Base-by-base conservation (phyloP, 2,888 invertebrate species). In the Spodoptera picta region DNA sequence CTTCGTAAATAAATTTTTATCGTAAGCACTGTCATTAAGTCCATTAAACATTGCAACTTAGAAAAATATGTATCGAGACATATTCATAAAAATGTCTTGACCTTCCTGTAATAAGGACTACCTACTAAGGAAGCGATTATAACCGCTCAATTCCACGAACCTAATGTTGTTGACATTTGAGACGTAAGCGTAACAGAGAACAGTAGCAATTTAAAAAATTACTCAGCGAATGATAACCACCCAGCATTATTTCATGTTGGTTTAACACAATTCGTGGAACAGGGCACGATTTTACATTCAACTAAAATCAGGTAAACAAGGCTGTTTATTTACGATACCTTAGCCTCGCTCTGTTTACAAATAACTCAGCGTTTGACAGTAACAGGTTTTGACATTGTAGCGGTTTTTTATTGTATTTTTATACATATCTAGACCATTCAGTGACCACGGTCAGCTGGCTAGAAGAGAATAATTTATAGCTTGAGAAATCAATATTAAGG, bases 181-280 rank as follows among this genome's bases (percentile, higher is more conserved):
- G 44, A 59, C 7, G 12, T 58, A 47, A 49, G 53, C 7, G 12
- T 58, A 47, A 49, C 54, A 60, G 36, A 46, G 49, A 55, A 49
- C 12, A 23, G 10, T 10, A 3, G 53, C 53, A 61, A 41, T 73
- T 73, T 60, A 69, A 58, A 58, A 19, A 63, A 52, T 60, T 60
- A 61, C 46, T 55, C 42, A 31, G 42, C 7, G 9, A 14, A 46
- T 46, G 19, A 46, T 54, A 59, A 1, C 56, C 23, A n/a, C 12
- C 44, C 51, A 36, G 19, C 36, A 14, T 53, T n/a, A 5, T 44
- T 51, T 36, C 14, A 47, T 51, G 41, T 42, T 42, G 3, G 14
- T 23, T 48, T 11, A 55, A 11, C 2, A n/a, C 31, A 48, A 14
- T 68, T 68, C 52, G 36, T 56, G 36, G 56, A 56, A 69, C 41